A percentile compares a stretch with the other conserved stretches of the same genome.
Evolutionary conservation across 2,797 vertebrate species (phyloP).

Genomic region (Poeciliopsis paucimaculata): DNA sequence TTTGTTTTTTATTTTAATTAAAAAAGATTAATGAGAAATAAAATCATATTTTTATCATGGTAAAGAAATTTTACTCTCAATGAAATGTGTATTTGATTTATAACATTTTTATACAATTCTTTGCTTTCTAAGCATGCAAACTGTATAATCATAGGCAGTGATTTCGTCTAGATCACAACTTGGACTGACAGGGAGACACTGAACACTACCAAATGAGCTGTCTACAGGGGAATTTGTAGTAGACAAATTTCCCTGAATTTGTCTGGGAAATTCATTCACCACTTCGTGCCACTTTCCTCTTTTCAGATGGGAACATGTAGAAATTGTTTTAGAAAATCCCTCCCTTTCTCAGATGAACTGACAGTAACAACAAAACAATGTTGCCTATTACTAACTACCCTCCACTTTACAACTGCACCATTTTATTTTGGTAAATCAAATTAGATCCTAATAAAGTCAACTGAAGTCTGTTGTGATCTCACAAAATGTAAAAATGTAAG

Average conservation of each 20-base stretch:
- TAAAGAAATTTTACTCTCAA: background rate
- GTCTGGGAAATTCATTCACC: background rate
- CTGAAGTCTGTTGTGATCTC: background rate
- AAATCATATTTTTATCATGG: background rate
- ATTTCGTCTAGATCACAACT: background rate
- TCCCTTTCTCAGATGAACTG: background rate
- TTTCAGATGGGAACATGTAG: background rate
- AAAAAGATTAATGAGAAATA: background rate
- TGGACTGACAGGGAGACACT: background rate
- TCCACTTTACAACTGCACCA: background rate
- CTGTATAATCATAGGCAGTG: background rate
- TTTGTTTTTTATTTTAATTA: background rate
- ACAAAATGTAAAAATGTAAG: background rate
- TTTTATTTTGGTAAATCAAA: background rate
- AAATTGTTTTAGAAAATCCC: background rate
- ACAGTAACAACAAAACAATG: background rate
- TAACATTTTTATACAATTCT: background rate
- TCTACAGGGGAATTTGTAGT: no score
- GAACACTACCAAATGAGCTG: background rate
- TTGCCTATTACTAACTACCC: background rate
- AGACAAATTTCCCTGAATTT: background rate
- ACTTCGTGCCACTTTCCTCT: background rate
- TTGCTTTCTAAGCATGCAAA: background rate
- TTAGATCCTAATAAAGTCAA: background rate
- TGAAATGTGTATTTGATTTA: background rate